Base-by-base conservation (phyloP, 1,140 invertebrate genomes). In the Trachelipus rathkii region DNA sequence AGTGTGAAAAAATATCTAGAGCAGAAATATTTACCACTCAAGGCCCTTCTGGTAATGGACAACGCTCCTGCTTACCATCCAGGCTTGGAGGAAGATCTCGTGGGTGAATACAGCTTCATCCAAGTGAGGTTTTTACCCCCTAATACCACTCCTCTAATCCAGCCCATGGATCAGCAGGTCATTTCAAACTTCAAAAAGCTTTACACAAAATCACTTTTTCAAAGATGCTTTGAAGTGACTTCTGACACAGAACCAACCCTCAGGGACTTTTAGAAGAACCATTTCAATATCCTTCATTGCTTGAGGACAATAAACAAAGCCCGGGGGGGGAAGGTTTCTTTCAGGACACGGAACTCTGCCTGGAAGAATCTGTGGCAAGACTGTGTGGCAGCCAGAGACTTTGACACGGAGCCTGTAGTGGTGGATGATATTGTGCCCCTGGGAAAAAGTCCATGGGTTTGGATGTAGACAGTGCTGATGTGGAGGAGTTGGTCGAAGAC, bases 141-240 rank as follows among this genome's bases (percentile, higher is more conserved):
- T 19, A 74, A 74, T 66, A 19, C 21, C 1, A 66, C 46, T 13
- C 50, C 50, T 2, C 23, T 66, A 21, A 19, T 74, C 0, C 43
- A 72, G 11, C 23, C 73, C 33, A 74, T 74, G 73, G 73, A 74
- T 23, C 50, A 74, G 1, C 15, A 74, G 7, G 50, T 74, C 0
- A 74, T 74, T 74, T 7, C 73, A 2, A 74, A 74, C n/a, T 74
- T 74, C 45, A 74, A 74, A 11, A 66, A 66, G 6, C 43, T 67
- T 45, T 74, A 74, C 10, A 74, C 73, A 21, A 74, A 74, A 43
- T 19, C 53, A 44, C 50, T 74, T 0, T 74, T 74, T 33, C 73
- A 21, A 24, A 33, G 33, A 23, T 67, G 71, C 44, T 72, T 72
- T 45, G 71, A 45, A 10, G 71, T 11, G 0, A 44, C 43, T 0